These are phyloP conservation scores for Rhinella marina DNA, from an alignment of 2,797 vertebrate species.

Conservation along the genomic window DNA sequence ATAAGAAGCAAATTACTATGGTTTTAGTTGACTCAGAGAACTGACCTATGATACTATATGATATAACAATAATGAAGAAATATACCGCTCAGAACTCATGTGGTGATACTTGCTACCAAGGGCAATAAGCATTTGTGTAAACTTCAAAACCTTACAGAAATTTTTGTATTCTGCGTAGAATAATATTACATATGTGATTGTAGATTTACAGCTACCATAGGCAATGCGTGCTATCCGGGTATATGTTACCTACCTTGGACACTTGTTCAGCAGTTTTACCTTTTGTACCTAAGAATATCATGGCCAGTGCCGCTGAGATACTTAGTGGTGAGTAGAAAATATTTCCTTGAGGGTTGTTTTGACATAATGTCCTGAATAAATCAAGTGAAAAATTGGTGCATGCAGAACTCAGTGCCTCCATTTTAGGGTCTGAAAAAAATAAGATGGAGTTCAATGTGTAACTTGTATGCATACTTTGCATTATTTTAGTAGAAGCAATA, in stretches of 20 bases:
- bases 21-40: background rate
- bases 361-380: slow-evolving; percentile 77
- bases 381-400: slow-evolving; percentile 84
- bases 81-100: background rate
- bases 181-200: background rate
- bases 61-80: background rate
- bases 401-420: slow-evolving; percentile 79
- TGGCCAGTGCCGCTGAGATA: slow-evolving; percentile 85
- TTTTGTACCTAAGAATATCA: slow-evolving; percentile 83
- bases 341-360: slow-evolving; percentile 71
- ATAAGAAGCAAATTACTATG: background rate
- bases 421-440: slow-evolving; percentile 69
- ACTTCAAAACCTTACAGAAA: background rate
- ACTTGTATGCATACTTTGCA: too few species aligned
- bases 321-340: slow-evolving; percentile 87
- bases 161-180: background rate
- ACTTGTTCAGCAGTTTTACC: slow-evolving; percentile 82
- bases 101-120: background rate
- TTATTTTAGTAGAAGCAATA: too few species aligned
- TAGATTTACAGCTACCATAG: background rate
- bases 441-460: background rate
- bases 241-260: slow-evolving; percentile 77
- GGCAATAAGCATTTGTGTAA: background rate
- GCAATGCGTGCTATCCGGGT: background rate
- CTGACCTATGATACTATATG: background rate